phyloP scores from a whole-genome alignment of 2,888 invertebrate genomes.

The Andrena haemorrhoa region DNA sequence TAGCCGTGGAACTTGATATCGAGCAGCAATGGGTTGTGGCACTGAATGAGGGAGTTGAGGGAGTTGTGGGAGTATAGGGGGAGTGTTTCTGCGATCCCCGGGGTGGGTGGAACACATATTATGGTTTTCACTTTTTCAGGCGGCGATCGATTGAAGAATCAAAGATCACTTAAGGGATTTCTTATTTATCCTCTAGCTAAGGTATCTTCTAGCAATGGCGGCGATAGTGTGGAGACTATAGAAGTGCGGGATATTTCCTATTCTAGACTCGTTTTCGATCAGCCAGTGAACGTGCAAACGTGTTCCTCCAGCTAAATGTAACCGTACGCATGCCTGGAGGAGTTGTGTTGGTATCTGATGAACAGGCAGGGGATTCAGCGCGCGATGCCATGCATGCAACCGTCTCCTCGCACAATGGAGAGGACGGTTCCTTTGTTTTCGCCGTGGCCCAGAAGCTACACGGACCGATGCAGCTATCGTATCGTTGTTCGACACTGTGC shows the following conservation, averaged over 20 bases:
- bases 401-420: constrained; percentile 39
- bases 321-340: not conserved
- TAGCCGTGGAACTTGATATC: too few species aligned
- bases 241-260: not conserved
- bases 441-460: constrained; percentile 22
- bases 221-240: too few species aligned
- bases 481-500: constrained; percentile 40
- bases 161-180: too few species aligned
- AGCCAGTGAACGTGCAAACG: not conserved
- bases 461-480: constrained; percentile 28
- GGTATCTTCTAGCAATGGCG: too few species aligned
- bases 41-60: too few species aligned
- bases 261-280: not conserved
- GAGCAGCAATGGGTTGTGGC: too few species aligned
- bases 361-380: constrained; percentile 25
- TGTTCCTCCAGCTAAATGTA: not conserved
- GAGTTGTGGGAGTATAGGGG: too few species aligned
- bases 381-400: constrained; percentile 48
- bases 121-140: too few species aligned
- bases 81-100: too few species aligned
- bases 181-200: too few species aligned
- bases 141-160: too few species aligned
- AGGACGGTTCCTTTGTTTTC: constrained; percentile 60
- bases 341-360: constrained; percentile 35
- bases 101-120: too few species aligned